A percentile compares a stretch with the other conserved stretches of the same genome.
Conservation (phyloP, 2,797 vertebrate species). For the Malurus leucopterus region DNA sequence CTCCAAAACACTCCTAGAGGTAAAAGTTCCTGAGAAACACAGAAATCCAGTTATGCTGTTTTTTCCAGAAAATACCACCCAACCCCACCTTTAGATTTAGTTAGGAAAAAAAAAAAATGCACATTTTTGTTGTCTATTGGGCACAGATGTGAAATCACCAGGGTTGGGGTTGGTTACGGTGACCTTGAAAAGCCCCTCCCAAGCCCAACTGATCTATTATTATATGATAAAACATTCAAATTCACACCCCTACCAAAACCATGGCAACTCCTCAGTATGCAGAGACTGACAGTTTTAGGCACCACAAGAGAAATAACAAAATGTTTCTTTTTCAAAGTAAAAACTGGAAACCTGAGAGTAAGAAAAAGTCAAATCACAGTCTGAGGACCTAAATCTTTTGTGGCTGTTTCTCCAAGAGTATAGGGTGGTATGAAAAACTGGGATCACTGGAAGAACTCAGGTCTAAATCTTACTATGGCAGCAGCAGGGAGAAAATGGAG, state of each 20-base stretch:
- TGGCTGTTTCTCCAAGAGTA: background rate
- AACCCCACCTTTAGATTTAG: background rate
- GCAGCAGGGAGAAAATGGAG: background rate
- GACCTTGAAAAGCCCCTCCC: background rate
- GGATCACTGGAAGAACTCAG: background rate
- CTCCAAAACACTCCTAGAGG: background rate
- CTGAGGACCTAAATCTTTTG: background rate
- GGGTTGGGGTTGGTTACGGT: background rate
- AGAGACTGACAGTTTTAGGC: background rate
- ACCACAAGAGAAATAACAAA: background rate
- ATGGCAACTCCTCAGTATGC: background rate
- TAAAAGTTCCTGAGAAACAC: background rate
- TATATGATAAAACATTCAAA: background rate
- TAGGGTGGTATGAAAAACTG: background rate
- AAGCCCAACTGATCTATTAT: background rate
- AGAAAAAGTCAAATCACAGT: background rate
- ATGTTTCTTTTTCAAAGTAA: background rate
- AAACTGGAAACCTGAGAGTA: background rate
- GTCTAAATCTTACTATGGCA: background rate
- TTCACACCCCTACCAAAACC: background rate
- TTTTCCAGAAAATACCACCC: background rate
- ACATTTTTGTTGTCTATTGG: background rate
- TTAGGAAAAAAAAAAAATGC: background rate
- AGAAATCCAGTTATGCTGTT: background rate
- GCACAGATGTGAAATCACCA: background rate